Evolutionary conservation across 2,113 vertebrate genomes (phyloP), one percentile per base, ranked within the genome.

Genomic region (Archilochus colubris): DNA sequence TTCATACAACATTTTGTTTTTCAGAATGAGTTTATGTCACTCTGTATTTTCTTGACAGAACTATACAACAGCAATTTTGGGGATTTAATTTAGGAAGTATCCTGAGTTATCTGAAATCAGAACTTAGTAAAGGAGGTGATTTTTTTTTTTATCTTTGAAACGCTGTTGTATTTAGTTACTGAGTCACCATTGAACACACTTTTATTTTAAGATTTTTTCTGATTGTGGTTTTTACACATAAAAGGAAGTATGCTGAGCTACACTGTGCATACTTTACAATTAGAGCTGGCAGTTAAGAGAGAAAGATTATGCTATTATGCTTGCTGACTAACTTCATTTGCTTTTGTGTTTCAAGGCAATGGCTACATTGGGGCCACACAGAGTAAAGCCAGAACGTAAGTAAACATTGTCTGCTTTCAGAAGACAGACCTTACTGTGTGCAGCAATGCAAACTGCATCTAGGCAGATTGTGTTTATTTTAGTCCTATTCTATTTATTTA

Each of bases 331-430:
- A 83, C 36, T 89, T 27, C 0, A 17, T 84, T 91, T 91, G 78
- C 53, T 93, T 91, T 86, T 89, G 31, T 91, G 79, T 82, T 95
- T 92, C 14, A 96, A 99, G 99, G 99, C 99, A 72, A 98, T 99
- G 98, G 99, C 99, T 75, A 99, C 99, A 0, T 88, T 99, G 94
- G 99, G 98, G 76, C 99, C 99, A 21, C 99, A 99, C 94, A 98
- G 99, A 97, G 99, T 98, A 93, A 99, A 99, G 96, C 96, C 98
- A 70, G 99, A 99, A 88, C 98, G 99, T 99, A 98, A 98, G 98
- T 98, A 69, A 91, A 69, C 53, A 15, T 69, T 21, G 11, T 58
- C 17, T 48, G 20, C 9, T 77, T 96, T 89, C 50, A 36, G 66
- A 82, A 73, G 81, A 38, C 28, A 69, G 50, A 82, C 40, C 43